These are phyloP conservation scores for Papilio elwesi DNA, from an alignment of 2,888 invertebrate species.

Conservation along the genomic window DNA sequence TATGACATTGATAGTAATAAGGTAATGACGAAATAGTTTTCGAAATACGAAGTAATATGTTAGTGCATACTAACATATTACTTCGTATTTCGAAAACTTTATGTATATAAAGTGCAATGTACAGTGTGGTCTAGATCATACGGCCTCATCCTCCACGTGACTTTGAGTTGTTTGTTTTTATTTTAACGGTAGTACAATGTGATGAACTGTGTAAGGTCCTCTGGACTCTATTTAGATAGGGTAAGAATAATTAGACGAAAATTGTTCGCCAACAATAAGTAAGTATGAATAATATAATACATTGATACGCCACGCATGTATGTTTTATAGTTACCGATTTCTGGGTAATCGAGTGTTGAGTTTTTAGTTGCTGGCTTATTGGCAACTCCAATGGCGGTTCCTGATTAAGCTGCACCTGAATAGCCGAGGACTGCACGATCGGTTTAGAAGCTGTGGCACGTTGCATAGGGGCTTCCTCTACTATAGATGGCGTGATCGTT, in stretches of 20 bases:
- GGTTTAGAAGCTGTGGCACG: slow-evolving; percentile 1
- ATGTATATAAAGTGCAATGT: not conserved
- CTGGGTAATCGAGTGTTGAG: not conserved
- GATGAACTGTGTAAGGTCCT: not conserved
- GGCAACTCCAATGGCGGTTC: slow-evolving; percentile 1
- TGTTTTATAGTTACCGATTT: slow-evolving; percentile 15
- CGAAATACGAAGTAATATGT: not conserved
- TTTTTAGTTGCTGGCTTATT: not conserved
- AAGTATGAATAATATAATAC: not conserved
- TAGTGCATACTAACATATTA: not conserved
- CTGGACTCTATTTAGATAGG: not conserved
- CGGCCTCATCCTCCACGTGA: not conserved
- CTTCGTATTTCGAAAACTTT: not conserved
- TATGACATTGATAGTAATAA: not conserved
- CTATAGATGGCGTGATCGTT: not conserved
- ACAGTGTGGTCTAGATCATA: not conserved
- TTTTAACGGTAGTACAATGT: too few species aligned
- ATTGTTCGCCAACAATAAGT: not conserved
- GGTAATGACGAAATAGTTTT: not conserved
- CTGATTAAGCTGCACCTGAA: slow-evolving; percentile 9
- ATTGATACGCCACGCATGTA: slow-evolving; percentile 20
- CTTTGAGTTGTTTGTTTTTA: too few species aligned
- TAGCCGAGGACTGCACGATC: not conserved
- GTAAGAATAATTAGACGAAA: not conserved
- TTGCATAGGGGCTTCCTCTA: slow-evolving; percentile 6